Base-by-base conservation (phyloP, 2,113 vertebrate species). In the Pontoporia blainvillei region DNA sequence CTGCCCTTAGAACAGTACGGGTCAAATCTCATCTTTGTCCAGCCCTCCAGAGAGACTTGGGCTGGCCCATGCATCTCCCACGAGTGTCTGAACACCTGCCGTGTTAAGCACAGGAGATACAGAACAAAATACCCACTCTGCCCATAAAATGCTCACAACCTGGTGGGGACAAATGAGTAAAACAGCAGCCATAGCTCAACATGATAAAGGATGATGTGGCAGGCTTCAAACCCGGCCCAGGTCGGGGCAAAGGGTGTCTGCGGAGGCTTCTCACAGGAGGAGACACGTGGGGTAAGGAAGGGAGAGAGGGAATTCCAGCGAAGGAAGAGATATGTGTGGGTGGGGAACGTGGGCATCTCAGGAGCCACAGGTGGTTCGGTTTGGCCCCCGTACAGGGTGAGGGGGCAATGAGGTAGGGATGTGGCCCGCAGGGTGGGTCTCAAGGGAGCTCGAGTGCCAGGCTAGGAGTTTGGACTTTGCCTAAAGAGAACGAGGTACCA, bases 331-430 rank as follows among this genome's bases (percentile, higher is more conserved):
- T 1, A 6, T 7, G 20, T 39, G 64, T 12, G 41, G 13, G 54
- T 59, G 34, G 7, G 7, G 3, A 34, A 13, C 1, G 0, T 46
- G 61, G 31, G 11, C 5, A 9, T 6, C 21, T 27, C 21, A 89
- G 34, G 57, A 62, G 21, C 61, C 81, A 18, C 54, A 46, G 0
- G 6, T 34, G 57, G 31, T 73, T 72, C 36, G n/a, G 25, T 18
- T 79, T 41, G 49, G 34, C 41, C 76, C 78, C 64, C 15, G 8
- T 10, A 10, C 8, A 12, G 18, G 44, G n/a, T 57, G 85, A 71
- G 0, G 0, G 21, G 64, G n/a, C 69, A 31, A 12, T 2, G 36
- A 88, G 41, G 25, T 23, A 61, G 31, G 72, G 62, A 78, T 25
- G 21, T 75, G 41, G 27, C n/a, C 21, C 17, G 20, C 54, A 64